Base-by-base conservation (phyloP, 2,797 vertebrate species). In the Varecia variegata region DNA sequence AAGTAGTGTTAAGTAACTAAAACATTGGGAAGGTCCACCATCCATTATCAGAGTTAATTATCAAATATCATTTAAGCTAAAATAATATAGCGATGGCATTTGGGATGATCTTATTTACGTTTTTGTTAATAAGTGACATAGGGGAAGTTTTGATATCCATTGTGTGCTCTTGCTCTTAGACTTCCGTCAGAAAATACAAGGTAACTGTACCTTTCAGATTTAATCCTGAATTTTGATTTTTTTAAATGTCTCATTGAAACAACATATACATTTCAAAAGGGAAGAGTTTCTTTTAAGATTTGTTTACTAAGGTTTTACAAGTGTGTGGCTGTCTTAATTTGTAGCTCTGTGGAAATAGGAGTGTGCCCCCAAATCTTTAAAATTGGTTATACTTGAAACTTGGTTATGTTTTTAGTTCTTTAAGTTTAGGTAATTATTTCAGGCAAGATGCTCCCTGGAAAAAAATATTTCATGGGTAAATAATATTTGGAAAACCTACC, bases 1-100 rank as follows among this genome's bases (percentile, higher is more conserved):
- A 93, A 81, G 21, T 18, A 0, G 11, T 50, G 40, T 21, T 93
- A 95, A 96, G 86, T 90, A 96, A 96, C n/a, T 89, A 15, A 96
- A 60, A 80, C 47, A 68, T 10, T 32, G 1, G 9, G 5, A 81
- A 96, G 2, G 11, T 8, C 2, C 5, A 67, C n/a, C 7, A 67
- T 14, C 18, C 21, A 71, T 4, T 50, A 71, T 79, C 5, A 40
- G 62, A 70, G 8, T 9, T 67, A 88, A 97, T 52, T 88, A 17
- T 68, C 80, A 54, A 25, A 74, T 38, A 56, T 80, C 35, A 83
- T 85, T n/a, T 80, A 3, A 84, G 8, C 30, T 84, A 74, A 88
- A 89, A 76, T 76, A 90, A 80, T 20, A 21, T 8, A 65, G 18
- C 25, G 65, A 18, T 45, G 32, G 7, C 5, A 27, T 20, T 23